Evolutionary conservation across 2,113 vertebrate species (phyloP).

Genomic region (Caranx ignobilis): DNA sequence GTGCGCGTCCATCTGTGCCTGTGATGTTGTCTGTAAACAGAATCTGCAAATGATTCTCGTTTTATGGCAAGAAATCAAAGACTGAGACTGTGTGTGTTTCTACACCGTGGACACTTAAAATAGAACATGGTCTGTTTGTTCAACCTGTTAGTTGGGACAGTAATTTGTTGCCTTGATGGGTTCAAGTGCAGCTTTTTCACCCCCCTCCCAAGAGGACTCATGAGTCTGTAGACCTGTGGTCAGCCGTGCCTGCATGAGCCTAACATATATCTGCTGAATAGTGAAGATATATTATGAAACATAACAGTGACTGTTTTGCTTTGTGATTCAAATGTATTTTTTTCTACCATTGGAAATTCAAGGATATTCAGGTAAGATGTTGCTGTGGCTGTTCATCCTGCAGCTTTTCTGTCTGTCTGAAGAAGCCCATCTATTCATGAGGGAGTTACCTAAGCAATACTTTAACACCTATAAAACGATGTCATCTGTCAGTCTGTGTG

Average conservation of each 20-base stretch:
- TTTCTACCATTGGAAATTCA: not conserved
- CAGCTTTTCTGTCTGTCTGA: no score
- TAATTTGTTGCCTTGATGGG: no score
- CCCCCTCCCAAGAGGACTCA: not conserved
- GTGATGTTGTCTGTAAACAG: no score
- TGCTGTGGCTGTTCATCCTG: not conserved
- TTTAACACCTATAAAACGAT: not conserved
- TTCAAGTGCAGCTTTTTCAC: not conserved
- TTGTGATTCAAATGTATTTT: not conserved
- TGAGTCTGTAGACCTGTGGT: slow-evolving; percentile 8
- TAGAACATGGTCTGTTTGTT: not conserved
- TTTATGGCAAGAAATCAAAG: not conserved
- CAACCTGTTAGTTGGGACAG: not conserved
- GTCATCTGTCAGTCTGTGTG: not conserved
- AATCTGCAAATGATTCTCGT: no score
- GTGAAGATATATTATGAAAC: not conserved
- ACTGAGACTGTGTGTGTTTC: not conserved
- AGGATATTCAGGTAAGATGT: not conserved
- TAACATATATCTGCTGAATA: not conserved
- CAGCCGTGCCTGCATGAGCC: not conserved
- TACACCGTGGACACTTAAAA: not conserved
- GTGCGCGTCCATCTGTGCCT: not conserved
- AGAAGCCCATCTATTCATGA: not conserved
- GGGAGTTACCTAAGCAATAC: not conserved
- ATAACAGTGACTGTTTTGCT: not conserved